A percentile compares a stretch with the other conserved stretches of the same genome.
Evolutionary conservation across 2,113 vertebrate genomes (phyloP).

Genomic region (Heterocephalus glaber): DNA sequence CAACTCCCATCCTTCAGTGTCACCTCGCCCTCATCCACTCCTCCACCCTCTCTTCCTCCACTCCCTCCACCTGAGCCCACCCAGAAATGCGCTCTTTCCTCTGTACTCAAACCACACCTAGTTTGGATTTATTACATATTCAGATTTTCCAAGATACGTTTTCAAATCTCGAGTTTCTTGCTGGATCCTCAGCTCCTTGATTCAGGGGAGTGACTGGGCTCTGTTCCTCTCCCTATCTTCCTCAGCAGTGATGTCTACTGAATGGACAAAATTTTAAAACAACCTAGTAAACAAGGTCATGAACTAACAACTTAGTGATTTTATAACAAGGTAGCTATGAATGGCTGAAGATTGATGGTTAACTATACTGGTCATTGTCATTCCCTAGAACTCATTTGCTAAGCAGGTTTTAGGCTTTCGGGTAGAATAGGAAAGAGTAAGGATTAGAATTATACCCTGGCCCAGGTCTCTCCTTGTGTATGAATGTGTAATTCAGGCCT

Average conservation of each 20-base stretch:
- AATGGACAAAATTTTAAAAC: not conserved
- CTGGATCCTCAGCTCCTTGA: not conserved
- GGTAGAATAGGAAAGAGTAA: not conserved
- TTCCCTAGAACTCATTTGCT: not conserved
- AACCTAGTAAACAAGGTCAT: not conserved
- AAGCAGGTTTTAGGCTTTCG: not conserved
- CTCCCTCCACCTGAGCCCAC: no score
- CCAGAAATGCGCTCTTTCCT: not conserved
- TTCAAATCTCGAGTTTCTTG: not conserved
- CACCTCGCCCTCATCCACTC: not conserved
- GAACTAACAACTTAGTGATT: not conserved
- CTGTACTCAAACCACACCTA: not conserved
- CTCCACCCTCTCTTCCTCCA: not conserved
- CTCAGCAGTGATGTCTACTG: not conserved
- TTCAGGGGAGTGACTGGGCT: not conserved
- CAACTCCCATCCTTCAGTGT: not conserved
- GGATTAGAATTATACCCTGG: not conserved
- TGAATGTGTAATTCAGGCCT: not conserved
- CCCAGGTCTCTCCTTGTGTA: not conserved
- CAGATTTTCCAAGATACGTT: conserved; percentile 33
- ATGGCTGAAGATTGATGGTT: not conserved
- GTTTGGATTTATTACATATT: not conserved
- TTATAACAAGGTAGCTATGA: not conserved
- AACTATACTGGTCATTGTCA: not conserved
- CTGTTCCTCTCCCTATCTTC: not conserved